Evolutionary conservation across 2,797 vertebrate genomes (phyloP).

Genomic region (Brachyalestes nurse): DNA sequence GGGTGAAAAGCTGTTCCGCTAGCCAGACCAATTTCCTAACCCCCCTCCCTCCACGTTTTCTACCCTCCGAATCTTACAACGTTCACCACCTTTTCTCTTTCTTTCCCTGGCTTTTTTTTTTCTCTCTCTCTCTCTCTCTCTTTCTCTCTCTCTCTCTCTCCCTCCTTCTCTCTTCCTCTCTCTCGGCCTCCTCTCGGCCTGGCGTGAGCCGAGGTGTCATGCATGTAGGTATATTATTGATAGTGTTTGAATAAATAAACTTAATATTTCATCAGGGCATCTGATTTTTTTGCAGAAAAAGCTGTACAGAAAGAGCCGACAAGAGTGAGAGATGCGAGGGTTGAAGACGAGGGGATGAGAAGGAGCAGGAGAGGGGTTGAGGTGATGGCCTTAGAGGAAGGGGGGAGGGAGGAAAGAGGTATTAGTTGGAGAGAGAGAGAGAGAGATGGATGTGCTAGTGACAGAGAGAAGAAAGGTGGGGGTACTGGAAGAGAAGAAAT

Average conservation of each 20-base stretch:
- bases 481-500: slow-evolving; percentile 50
- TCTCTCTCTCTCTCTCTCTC: slow-evolving; percentile 1
- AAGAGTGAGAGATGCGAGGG: slow-evolving; percentile 28
- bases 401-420: slow-evolving; percentile 51
- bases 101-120: slow-evolving; percentile 49
- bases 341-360: slow-evolving; percentile 54
- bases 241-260: slow-evolving; percentile 76
- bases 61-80: slow-evolving; percentile 55
- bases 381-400: slow-evolving; percentile 55
- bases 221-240: slow-evolving; percentile 71
- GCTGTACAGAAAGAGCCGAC: slow-evolving; percentile 4
- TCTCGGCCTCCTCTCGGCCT: not conserved
- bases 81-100: slow-evolving; percentile 57
- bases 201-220: slow-evolving; percentile 12
- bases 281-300: slow-evolving; percentile 66
- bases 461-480: slow-evolving; percentile 44
- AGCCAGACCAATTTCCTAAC: slow-evolving; percentile 83
- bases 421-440: slow-evolving; percentile 20
- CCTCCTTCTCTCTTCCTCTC: slow-evolving; percentile 12
- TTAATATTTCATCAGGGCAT: slow-evolving; percentile 75
- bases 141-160: slow-evolving; percentile 15
- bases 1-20: slow-evolving; percentile 77
- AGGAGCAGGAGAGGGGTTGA: slow-evolving; percentile 61
- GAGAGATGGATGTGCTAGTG: slow-evolving; percentile 67
- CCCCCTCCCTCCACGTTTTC: slow-evolving; percentile 59